These are phyloP conservation scores for Aplysina aerophoba DNA, from an alignment of 37 sponge, comb jelly and placozoan genomes.

Conservation along the genomic window DNA sequence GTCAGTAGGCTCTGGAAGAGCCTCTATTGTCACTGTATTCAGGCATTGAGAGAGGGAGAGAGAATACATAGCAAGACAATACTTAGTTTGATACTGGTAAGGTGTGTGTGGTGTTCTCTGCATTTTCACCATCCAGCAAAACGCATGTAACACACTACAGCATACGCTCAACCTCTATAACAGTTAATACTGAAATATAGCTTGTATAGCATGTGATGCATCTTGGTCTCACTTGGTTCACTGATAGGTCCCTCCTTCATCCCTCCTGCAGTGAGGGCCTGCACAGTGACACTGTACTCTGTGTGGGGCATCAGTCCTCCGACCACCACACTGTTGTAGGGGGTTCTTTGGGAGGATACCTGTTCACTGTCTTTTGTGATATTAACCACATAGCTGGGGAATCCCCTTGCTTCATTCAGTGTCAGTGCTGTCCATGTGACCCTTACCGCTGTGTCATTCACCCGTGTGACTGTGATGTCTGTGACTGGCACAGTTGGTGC, in stretches of 20 bases:
- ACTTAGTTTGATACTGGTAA: no score
- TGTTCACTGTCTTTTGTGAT: background rate
- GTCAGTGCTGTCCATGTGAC: background rate
- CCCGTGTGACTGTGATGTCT: background rate
- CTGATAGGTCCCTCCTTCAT: background rate
- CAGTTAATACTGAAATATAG: no score
- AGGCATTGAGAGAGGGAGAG: background rate
- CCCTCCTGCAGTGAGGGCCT: background rate
- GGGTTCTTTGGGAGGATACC: background rate
- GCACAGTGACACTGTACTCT: background rate
- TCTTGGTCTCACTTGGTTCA: background rate
- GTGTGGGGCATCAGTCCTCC: background rate
- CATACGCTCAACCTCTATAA: no score
- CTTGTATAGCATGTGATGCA: no score
- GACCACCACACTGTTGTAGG: background rate
- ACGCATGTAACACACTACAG: no score
- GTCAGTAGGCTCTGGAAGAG: no score
- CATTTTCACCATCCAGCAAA: no score
- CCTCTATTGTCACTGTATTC: background rate
- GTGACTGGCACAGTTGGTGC: background rate
- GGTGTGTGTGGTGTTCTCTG: no score
- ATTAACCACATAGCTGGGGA: background rate
- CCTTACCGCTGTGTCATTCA: background rate
- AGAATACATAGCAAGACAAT: no score
- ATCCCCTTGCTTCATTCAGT: slow-evolving; percentile 25